Base-by-base conservation (phyloP, 2,888 invertebrate genomes). In the Melanotus villosus region DNA sequence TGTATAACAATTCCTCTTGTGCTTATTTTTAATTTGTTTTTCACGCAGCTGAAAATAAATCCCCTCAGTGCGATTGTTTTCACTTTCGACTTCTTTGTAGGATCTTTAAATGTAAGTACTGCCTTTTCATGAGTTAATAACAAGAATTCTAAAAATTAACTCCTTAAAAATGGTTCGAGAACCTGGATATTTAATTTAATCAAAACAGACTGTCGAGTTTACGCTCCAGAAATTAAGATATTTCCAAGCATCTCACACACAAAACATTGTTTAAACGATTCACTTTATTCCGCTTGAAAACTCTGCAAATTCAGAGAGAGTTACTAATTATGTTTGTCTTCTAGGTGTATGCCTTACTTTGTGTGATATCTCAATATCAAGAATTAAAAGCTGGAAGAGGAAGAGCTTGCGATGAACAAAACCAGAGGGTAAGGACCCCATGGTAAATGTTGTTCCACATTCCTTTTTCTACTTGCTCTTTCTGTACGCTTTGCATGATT, bases 291-390 rank as follows among this genome's bases (percentile, higher is more conserved):
- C n/a, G n/a, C n/a, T n/a, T n/a, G n/a, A n/a, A n/a, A n/a, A n/a
- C n/a, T n/a, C n/a, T n/a, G n/a, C n/a, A n/a, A n/a, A n/a, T n/a
- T n/a, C n/a, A n/a, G n/a, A n/a, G n/a, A n/a, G n/a, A n/a, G n/a
- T n/a, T n/a, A n/a, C n/a, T n/a, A n/a, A n/a, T n/a, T n/a, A 6
- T 14, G 16, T 23, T 47, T 21, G 14, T 18, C 9, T 47, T 85
- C 47, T 87, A 95, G 95, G 86, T 93, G 34, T 95, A 95, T 84
- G 91, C 93, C 72, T 86, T 94, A 83, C 87, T 95, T 66, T 95
- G 95, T 86, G 95, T 95, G 65, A 89, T 94, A 80, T 95, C 95
- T 2, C 95, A 95, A 83, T 94, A 93, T 80, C 95, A 95, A 84
- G 94, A 94, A 80, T 92, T 93, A 80, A 85, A 88, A 68, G 90